Evolutionary conservation across 2,888 invertebrate species (phyloP), one percentile per base, ranked within the genome.

Genomic region (Cephus sareptanus): DNA sequence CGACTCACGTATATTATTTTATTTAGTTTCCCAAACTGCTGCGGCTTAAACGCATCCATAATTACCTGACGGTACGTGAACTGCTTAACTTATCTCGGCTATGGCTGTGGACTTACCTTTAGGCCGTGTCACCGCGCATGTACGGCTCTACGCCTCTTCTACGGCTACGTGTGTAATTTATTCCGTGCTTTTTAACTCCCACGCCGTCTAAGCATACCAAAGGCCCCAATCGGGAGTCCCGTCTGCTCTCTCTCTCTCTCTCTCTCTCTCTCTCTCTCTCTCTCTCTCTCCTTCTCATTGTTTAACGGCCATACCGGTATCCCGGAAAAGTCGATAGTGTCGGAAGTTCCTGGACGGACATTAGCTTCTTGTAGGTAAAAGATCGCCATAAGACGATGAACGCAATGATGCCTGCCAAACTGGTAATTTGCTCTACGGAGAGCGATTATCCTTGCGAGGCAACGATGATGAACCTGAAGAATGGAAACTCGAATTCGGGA

Each of bases 1-100:
- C 87, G 87, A 83, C 87, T 89, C 90, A 90, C 90, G 90, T 90
- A 90, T 89, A 90, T 90, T 90, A 90, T 90, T 90, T 90, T 90
- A 90, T 90, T 90, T 89, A 88, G 89, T 89, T 90, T 89, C 89
- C 90, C 88, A 89, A 90, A 90, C 90, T 89, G 88, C 89, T 87
- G 88, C 87, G 87, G 87, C 90, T 90, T 90, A 90, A 90, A 90
- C 90, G 90, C 90, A 90, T 90, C 89, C 90, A 90, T 90, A 90
- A 90, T 90, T 90, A 90, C 89, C 89, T 83, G 83, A 82, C 83
- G 83, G 85, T 90, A 90, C 90, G 90, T 90, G 90, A 89, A 90
- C 84, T 84, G 90, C 85, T 90, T 90, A 90, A 89, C 87, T 89
- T 89, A 90, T 90, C 82, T 78, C 76, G 77, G 76, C 81, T 33